Evolutionary conservation across 2,888 invertebrate genomes (phyloP).

Genomic region (Stenurella melanura): DNA sequence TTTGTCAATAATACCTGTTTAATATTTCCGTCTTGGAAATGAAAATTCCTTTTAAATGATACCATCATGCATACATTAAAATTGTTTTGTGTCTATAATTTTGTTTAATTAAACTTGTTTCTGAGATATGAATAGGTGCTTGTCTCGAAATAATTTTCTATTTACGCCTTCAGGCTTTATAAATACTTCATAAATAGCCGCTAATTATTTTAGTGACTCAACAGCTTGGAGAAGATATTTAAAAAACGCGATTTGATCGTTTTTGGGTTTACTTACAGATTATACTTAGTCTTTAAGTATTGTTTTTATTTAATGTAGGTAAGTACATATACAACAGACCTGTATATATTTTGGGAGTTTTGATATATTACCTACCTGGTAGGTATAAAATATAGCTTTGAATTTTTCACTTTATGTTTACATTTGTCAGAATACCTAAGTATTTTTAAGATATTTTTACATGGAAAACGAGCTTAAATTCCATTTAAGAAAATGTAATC

Average conservation of each 20-base stretch:
- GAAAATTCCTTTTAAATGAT: slow-evolving; percentile 39
- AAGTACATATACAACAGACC: too few relatives aligned
- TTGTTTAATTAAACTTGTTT: slow-evolving; percentile 39
- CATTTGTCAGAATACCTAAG: neutral
- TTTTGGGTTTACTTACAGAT: neutral
- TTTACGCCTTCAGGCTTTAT: slow-evolving; percentile 33
- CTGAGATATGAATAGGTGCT: slow-evolving; percentile 29
- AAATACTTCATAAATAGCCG: slow-evolving; percentile 11
- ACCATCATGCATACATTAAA: slow-evolving; percentile 38
- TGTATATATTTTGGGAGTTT: too few relatives aligned
- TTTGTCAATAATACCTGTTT: slow-evolving; percentile 32
- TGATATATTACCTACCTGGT: neutral
- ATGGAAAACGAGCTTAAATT: neutral
- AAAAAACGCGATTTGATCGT: neutral
- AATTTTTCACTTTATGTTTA: neutral
- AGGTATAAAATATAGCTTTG: too few relatives aligned
- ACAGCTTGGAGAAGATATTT: slow-evolving; percentile 5
- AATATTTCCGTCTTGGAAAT: slow-evolving; percentile 26
- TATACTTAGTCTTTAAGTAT: too few relatives aligned
- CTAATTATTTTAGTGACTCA: slow-evolving; percentile 33
- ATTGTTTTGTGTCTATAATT: slow-evolving; percentile 39
- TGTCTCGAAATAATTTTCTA: slow-evolving; percentile 28
- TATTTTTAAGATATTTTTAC: neutral
- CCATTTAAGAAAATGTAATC: too few relatives aligned
- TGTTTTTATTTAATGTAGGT: neutral